Conservation (phyloP, 2,888 invertebrate genomes). For the Dryadula phaetusa region DNA sequence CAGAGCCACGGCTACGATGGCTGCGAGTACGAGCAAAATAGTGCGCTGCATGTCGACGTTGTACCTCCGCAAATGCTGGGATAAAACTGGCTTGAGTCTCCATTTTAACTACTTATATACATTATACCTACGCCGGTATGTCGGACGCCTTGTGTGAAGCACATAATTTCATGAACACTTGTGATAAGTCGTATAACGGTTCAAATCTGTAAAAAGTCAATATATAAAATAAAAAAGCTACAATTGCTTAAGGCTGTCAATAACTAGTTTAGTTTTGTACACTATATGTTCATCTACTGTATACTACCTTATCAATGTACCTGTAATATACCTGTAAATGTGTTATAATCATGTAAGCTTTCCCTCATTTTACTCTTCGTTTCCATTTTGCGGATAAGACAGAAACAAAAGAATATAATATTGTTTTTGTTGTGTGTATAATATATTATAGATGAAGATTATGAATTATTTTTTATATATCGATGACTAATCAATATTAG, state of each 20-base stretch:
- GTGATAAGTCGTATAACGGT: constrained; percentile 62
- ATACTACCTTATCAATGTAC: neutral
- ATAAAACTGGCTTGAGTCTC: constrained; percentile 68
- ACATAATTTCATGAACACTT: constrained; percentile 59
- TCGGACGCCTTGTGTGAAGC: constrained; percentile 54
- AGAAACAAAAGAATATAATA: no score
- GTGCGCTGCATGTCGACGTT: constrained; percentile 69
- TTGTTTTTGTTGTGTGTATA: no score
- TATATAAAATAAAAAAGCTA: constrained; percentile 47
- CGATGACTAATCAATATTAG: no score
- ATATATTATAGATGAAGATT: no score
- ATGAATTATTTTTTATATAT: no score
- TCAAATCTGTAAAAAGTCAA: constrained; percentile 60
- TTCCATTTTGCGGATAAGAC: no score
- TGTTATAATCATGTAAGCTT: neutral
- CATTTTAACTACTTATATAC: constrained; percentile 67
- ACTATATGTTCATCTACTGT: constrained; percentile 6
- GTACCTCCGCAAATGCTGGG: constrained; percentile 56
- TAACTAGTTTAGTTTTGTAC: constrained; percentile 8
- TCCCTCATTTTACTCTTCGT: neutral
- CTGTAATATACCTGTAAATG: no score
- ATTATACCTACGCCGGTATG: constrained; percentile 48
- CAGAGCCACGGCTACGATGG: constrained; percentile 67
- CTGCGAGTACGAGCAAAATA: constrained; percentile 67
- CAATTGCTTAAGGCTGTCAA: constrained; percentile 10